Evolutionary conservation across 2,888 invertebrate genomes (phyloP).

Genomic region (Margaritifera margaritifera): DNA sequence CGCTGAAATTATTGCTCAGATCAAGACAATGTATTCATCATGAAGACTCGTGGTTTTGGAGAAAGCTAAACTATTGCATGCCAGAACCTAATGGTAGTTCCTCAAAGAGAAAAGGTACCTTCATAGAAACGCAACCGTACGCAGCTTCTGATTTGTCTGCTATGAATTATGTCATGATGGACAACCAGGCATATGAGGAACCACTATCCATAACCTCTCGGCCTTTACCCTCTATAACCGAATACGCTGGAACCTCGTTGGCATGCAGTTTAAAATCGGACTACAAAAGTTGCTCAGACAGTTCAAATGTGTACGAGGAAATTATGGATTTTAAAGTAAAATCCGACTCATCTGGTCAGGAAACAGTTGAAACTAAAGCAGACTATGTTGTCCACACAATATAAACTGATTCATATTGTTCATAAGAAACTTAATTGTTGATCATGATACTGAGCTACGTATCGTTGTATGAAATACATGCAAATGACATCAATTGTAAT

Average conservation of each 20-base stretch:
- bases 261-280: slow-evolving; percentile 14
- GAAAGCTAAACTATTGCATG: slow-evolving; percentile 88
- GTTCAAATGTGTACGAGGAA: slow-evolving; percentile 39
- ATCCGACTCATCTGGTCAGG: too few relatives aligned
- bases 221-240: slow-evolving; percentile 24
- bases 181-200: slow-evolving; percentile 36
- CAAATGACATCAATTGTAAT: too few relatives aligned
- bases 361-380: too few relatives aligned
- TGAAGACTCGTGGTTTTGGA: slow-evolving; percentile 95
- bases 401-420: too few relatives aligned
- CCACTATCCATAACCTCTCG: slow-evolving; percentile 23
- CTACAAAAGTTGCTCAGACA: slow-evolving; percentile 17
- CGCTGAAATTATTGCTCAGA: slow-evolving; percentile 88
- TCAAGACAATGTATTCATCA: slow-evolving; percentile 88
- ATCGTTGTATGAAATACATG: too few relatives aligned
- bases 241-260: slow-evolving; percentile 21
- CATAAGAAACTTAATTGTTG: too few relatives aligned
- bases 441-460: too few relatives aligned
- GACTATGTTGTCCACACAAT: too few relatives aligned
- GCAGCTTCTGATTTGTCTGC: slow-evolving; percentile 28
- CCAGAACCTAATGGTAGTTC: slow-evolving; percentile 73
- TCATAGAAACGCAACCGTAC: slow-evolving; percentile 32
- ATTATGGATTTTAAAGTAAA: slow-evolving; percentile 2
- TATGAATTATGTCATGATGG: slow-evolving; percentile 16
- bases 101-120: slow-evolving; percentile 9